These are phyloP conservation scores for Phoxinus dragarum DNA, from an alignment of 2,797 vertebrate species.

Conservation along the genomic window DNA sequence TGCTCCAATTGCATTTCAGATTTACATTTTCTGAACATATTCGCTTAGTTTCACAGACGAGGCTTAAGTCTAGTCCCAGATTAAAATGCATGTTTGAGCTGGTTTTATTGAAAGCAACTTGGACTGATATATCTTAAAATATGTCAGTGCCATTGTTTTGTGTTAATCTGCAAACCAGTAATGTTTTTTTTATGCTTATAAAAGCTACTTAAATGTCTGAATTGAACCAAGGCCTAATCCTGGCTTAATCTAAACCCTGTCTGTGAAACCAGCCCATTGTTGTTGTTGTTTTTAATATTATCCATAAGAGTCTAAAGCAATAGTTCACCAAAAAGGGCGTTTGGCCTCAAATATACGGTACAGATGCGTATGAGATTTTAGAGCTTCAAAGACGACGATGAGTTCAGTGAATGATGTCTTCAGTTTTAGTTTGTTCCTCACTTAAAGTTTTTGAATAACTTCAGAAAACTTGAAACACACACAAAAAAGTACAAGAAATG, in stretches of 20 bases:
- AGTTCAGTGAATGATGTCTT: neutral
- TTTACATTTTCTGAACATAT: neutral
- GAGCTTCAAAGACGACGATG: neutral
- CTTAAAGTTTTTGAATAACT: too few species aligned
- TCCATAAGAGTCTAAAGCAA: neutral
- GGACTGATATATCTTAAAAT: too few species aligned
- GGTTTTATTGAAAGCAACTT: too few species aligned
- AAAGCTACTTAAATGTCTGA: too few species aligned
- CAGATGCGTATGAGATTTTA: neutral
- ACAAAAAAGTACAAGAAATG: neutral
- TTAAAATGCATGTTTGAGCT: too few species aligned
- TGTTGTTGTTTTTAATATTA: neutral
- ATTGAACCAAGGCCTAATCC: too few species aligned
- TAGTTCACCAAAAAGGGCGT: neutral
- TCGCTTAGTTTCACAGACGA: too few species aligned
- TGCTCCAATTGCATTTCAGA: slow-evolving; percentile 13
- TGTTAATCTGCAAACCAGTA: too few species aligned
- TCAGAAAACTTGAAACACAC: neutral
- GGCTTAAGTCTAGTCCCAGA: too few species aligned
- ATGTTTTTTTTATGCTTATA: too few species aligned
- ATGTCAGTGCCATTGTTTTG: too few species aligned
- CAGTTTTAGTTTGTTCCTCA: neutral
- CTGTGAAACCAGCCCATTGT: neutral
- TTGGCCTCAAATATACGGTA: neutral
- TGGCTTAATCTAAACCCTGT: too few species aligned